phyloP scores from a whole-genome alignment of 2,113 vertebrate species.

The Lampris incognitus region DNA sequence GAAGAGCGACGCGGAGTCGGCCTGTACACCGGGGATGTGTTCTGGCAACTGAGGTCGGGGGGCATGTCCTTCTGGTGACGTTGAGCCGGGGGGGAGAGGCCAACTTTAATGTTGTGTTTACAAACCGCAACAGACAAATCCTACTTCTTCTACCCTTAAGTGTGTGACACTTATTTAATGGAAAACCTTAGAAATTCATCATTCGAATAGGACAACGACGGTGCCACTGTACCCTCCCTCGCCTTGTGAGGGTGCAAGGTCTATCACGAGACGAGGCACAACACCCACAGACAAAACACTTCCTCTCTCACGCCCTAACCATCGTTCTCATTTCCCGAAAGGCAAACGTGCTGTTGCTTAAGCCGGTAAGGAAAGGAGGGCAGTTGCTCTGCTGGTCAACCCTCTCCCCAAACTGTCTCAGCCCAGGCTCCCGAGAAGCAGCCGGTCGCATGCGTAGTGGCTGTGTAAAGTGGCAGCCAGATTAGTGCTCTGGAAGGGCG shows the following conservation, averaged over 20 bases:
- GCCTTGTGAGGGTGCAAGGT: slow-evolving; percentile 15
- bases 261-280: slow-evolving; percentile 59
- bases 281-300: slow-evolving; percentile 46
- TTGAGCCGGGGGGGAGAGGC: too few relatives aligned
- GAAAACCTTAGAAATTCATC: too few relatives aligned
- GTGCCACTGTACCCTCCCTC: too few relatives aligned
- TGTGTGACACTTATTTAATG: too few relatives aligned
- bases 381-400: neutral
- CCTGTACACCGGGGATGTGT: too few relatives aligned
- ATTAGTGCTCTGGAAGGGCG: neutral
- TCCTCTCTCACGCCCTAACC: slow-evolving; percentile 2
- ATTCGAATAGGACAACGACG: too few relatives aligned
- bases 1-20: too few relatives aligned
- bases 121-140: too few relatives aligned
- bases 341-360: neutral
- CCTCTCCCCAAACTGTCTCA: neutral
- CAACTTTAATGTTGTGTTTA: too few relatives aligned
- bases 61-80: too few relatives aligned
- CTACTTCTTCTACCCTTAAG: too few relatives aligned
- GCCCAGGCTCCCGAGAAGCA: neutral
- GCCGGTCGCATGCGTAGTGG: neutral
- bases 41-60: too few relatives aligned
- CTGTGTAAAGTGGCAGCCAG: neutral
- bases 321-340: slow-evolving; percentile 49
- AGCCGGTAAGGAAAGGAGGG: neutral